Base-by-base conservation (phyloP, 1,140 invertebrate species). In the Dryas iulia region DNA sequence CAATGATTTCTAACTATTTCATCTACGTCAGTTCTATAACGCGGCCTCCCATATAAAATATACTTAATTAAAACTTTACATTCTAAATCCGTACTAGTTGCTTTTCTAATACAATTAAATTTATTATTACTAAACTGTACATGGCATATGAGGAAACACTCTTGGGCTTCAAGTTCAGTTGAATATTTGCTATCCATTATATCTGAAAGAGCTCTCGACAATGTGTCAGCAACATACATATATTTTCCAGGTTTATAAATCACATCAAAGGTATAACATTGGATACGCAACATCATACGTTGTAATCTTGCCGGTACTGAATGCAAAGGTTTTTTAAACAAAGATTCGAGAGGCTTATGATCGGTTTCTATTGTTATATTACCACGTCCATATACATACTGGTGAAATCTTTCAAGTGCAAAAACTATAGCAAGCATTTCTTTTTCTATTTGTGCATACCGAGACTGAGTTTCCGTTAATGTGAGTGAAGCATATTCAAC, bases 371-470 rank as follows among this genome's bases (percentile, higher is more conserved):
- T 28, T 0, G 28, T 61, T 10, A 75, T 54, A 18, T 68, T 54
- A 12, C 11, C 18, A 33, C 59, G 62, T 5, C 71, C 74, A 56
- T 33, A 76, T 28, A 73, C 30, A 59, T 76, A 76, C 63, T 73
- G 67, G 21, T 66, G 52, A 33, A 73, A 73, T 11, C 52, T 56
- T 54, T 76, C 71, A 30, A 53, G 30, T 10, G 68, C 69, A 63
- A 69, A 76, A 0, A 73, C 71, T 24, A 71, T 72, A 11, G 66
- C 74, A 0, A 73, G 56, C 58, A 73, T 54, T 39, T 76, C 71
- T 58, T 76, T 73, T 39, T 71, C 69, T 2, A 73, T 69, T 53
- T 76, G 74, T 11, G 64, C 65, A 31, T 76, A 73, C 12, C 71
- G 25, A 5, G 1, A 3, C 28, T 73, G 68, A 28, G 74, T 67